These are phyloP conservation scores for Thunnus albacares DNA, from an alignment of 2,797 vertebrate genomes.

Conservation along the genomic window DNA sequence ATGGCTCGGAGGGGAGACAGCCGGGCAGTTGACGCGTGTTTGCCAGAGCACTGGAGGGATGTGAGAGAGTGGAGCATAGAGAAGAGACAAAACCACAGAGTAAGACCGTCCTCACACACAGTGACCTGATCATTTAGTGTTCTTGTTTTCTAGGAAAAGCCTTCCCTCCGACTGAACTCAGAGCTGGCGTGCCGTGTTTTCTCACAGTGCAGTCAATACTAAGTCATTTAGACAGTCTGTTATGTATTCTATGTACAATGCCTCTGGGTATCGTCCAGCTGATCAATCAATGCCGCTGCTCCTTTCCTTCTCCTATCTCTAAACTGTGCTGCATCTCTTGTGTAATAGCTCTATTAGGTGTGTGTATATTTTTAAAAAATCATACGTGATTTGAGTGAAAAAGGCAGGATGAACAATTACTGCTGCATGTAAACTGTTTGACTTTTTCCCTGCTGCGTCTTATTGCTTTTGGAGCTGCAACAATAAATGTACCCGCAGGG, in stretches of 20 bases:
- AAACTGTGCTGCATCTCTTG: slow-evolving; percentile 18
- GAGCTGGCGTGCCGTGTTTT: slow-evolving; percentile 15
- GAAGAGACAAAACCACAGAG: slow-evolving; percentile 71
- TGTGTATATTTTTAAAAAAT: slow-evolving; percentile 1
- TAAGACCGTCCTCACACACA: slow-evolving; percentile 33
- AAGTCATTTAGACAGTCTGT: slow-evolving; percentile 54
- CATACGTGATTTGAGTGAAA: neutral
- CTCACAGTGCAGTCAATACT: slow-evolving; percentile 49
- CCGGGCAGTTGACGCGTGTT: slow-evolving; percentile 26
- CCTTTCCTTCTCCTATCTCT: slow-evolving; percentile 34
- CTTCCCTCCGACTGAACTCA: slow-evolving; percentile 24
- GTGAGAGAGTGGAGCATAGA: slow-evolving; percentile 71
- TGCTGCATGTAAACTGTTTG: neutral
- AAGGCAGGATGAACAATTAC: too few species aligned
- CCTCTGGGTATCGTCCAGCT: slow-evolving; percentile 23
- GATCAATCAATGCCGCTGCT: slow-evolving; percentile 38
- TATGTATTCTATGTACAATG: slow-evolving; percentile 33
- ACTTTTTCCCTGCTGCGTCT: neutral
- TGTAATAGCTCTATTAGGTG: slow-evolving; percentile 11
- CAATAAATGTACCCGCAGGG: neutral
- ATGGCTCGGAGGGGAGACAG: slow-evolving; percentile 48
- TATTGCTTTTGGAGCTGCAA: neutral
- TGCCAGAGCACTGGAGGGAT: slow-evolving; percentile 72
- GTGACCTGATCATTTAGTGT: slow-evolving; percentile 2
- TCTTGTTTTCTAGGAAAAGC: slow-evolving; percentile 29